A percentile compares a stretch with the other conserved stretches of the same genome.
Evolutionary conservation across 2,797 vertebrate genomes (phyloP).

Genomic region (Pangasius krempfi): DNA sequence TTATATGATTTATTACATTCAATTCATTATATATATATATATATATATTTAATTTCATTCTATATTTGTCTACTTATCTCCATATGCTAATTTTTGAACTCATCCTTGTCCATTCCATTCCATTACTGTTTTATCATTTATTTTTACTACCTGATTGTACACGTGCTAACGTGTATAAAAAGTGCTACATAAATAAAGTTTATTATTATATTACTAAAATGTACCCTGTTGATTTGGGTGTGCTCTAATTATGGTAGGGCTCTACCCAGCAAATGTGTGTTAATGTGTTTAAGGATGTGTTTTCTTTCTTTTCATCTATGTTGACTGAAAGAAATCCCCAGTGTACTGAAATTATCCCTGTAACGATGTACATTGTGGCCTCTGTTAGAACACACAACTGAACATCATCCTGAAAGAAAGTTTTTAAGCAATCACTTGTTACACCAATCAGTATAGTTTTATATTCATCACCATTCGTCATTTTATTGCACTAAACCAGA

Average conservation of each 20-base stretch:
- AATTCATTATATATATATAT: no score
- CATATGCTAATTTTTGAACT: no score
- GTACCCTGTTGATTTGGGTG: neutral
- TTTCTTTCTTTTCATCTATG: neutral
- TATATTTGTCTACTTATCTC: no score
- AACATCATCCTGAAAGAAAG: neutral
- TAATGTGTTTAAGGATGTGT: neutral
- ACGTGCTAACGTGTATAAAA: neutral
- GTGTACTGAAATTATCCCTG: neutral
- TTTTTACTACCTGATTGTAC: neutral
- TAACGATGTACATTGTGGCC: neutral
- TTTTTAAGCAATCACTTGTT: neutral
- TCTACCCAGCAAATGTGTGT: neutral
- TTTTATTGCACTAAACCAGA: neutral
- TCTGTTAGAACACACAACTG: neutral
- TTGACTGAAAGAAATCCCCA: neutral
- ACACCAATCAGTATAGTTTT: neutral
- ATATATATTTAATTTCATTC: no score
- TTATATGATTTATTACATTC: no score
- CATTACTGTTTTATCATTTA: neutral
- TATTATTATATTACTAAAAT: neutral
- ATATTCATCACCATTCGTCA: neutral
- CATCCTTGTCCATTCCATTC: no score
- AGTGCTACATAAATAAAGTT: neutral
- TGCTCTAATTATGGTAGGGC: neutral